A percentile compares a stretch with the other conserved stretches of the same genome.
phyloP scores from a whole-genome alignment of 2,888 invertebrate genomes.

The Plebejus argus region DNA sequence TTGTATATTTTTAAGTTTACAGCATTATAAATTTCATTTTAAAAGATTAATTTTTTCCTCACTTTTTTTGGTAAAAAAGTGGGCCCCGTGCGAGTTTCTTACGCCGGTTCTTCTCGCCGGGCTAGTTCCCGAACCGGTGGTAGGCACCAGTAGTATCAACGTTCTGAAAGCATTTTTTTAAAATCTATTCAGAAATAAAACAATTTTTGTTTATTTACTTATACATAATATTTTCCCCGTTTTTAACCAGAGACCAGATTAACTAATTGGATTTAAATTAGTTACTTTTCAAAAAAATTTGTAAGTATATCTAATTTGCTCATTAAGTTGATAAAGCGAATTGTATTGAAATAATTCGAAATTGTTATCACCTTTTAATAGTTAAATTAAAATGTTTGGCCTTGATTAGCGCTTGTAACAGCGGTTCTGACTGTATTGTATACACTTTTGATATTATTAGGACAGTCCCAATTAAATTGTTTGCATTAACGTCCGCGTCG shows the following conservation, averaged over 20 bases:
- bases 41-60: too few relatives aligned
- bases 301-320: not conserved
- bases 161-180: too few relatives aligned
- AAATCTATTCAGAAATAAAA: too few relatives aligned
- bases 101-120: too few relatives aligned
- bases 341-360: constrained; percentile 14
- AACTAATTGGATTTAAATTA: not conserved
- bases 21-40: too few relatives aligned
- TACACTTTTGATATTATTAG: constrained; percentile 3
- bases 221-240: not conserved
- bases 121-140: too few relatives aligned
- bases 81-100: too few relatives aligned
- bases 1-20: too few relatives aligned
- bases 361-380: constrained; percentile 41
- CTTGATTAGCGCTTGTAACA: constrained; percentile 39
- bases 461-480: constrained; percentile 4
- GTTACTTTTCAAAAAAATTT: not conserved
- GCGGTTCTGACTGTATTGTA: constrained; percentile 34
- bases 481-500: not conserved
- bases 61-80: too few relatives aligned
- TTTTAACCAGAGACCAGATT: not conserved
- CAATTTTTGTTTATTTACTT: too few relatives aligned
- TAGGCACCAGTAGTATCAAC: too few relatives aligned
- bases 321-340: constrained; percentile 2
- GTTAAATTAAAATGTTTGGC: constrained; percentile 40